Conservation (phyloP, 2,113 vertebrate genomes). For the Apaloderma vittatum region DNA sequence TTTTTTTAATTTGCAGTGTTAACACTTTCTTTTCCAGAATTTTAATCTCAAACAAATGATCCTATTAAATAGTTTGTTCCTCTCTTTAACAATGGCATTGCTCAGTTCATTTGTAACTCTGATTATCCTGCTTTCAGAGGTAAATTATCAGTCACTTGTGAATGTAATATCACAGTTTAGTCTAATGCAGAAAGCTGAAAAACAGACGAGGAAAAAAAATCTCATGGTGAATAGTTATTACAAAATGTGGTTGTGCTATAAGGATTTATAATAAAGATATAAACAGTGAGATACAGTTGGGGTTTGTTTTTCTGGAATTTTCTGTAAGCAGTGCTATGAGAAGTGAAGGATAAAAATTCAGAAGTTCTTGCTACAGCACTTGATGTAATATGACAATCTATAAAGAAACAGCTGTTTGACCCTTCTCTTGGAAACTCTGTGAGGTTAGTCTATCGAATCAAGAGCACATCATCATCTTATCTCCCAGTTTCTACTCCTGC, state of each 20-base stretch:
- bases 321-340: not conserved
- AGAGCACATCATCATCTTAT: not conserved
- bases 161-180: not conserved
- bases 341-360: not conserved
- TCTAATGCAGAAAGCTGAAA: not conserved
- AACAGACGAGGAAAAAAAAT: not conserved
- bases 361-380: not conserved
- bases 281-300: not conserved
- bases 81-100: not conserved
- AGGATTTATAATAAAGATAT: not conserved
- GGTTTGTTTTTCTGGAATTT: not conserved
- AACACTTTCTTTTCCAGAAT: not conserved
- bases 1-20: slow-evolving; percentile 8
- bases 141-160: not conserved
- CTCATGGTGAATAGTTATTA: not conserved
- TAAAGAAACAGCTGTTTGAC: not conserved
- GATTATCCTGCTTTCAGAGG: not conserved
- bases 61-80: not conserved
- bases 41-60: slow-evolving; percentile 26
- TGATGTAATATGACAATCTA: not conserved
- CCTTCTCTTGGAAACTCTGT: not conserved
- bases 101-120: not conserved
- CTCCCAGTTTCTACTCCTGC: not conserved
- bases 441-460: not conserved
- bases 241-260: not conserved